Base-by-base conservation (phyloP, 2,113 vertebrate genomes). In the Campylomormyrus numenius region DNA sequence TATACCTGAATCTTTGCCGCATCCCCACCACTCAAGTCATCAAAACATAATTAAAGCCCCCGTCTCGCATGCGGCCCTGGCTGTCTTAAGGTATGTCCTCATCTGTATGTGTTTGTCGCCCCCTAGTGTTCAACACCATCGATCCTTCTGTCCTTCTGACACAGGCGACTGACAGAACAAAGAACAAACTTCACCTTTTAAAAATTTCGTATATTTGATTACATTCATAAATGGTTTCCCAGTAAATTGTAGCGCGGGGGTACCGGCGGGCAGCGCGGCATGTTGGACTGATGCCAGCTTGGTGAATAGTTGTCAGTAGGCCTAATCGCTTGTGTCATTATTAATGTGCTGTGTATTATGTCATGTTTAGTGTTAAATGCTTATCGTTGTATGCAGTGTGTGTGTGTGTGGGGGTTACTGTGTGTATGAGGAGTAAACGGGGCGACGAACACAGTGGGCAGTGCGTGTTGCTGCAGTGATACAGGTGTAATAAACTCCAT, bases 71-170 rank as follows among this genome's bases (percentile, higher is more conserved):
- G 19, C 42, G 83, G 15, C 6, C 83, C 45, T 11, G 8, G 45
- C n/a, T 17, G 31, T 19, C 35, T 39, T 17, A 19, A 0, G 46
- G 49, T 49, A 42, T 2, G 31, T 84, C 48, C 35, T 84, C 80
- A 89, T 89, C 52, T 53, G n/a, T 39, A 7, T 42, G 50, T 24
- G 39, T 89, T 7, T 89, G 89, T 85, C 89, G 77, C 80, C 89
- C 89, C 62, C 89, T 85, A 80, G 89, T 85, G 89, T 48, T 27
- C 21, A 48, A 89, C 2, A 1, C 19, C 11, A 48, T 21, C 2
- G 24, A 19, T 21, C 80, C 19, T 17, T 83, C 17, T 17, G 15
- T 35, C 9, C 15, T 50, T 53, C 52, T 56, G 19, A 24, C 19
- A 21, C 53, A 56, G 53, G 53, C 53, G 21, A 85, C 45, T 9